A percentile compares a stretch with the other conserved stretches of the same genome.
Conservation (phyloP, 2,113 vertebrate species). For the Cepphus grylle region DNA sequence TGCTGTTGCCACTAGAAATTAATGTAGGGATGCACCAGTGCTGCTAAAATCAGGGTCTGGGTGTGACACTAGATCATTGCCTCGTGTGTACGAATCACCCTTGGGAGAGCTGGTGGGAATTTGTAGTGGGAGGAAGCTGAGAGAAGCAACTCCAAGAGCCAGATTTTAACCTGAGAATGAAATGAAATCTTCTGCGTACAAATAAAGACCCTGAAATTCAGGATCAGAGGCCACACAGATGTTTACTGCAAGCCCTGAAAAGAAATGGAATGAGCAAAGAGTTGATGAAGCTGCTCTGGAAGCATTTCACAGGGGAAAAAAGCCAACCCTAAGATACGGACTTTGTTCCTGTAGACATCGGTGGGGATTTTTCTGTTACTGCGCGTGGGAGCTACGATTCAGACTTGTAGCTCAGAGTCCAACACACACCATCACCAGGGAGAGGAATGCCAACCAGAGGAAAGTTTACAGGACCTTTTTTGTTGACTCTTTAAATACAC, state of each 20-base stretch:
- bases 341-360: background rate
- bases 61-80: background rate
- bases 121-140: background rate
- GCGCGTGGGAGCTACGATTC: background rate
- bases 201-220: background rate
- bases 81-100: background rate
- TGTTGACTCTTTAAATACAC: background rate
- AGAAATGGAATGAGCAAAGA: background rate
- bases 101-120: background rate
- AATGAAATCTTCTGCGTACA: background rate
- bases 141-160: background rate
- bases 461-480: background rate
- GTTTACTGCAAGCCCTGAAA: background rate
- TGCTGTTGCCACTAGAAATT: background rate
- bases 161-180: background rate
- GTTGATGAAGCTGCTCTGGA: background rate
- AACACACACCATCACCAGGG: background rate
- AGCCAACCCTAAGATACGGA: rapidly evolving
- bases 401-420: background rate
- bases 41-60: background rate
- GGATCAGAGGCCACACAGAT: background rate
- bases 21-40: background rate
- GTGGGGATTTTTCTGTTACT: background rate
- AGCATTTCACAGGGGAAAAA: background rate
- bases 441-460: background rate